Percentiles rank a stretch among this genome's conserved stretches.
Evolutionary conservation across 2,113 vertebrate species (phyloP).

Genomic region (Capreolus pygargus): DNA sequence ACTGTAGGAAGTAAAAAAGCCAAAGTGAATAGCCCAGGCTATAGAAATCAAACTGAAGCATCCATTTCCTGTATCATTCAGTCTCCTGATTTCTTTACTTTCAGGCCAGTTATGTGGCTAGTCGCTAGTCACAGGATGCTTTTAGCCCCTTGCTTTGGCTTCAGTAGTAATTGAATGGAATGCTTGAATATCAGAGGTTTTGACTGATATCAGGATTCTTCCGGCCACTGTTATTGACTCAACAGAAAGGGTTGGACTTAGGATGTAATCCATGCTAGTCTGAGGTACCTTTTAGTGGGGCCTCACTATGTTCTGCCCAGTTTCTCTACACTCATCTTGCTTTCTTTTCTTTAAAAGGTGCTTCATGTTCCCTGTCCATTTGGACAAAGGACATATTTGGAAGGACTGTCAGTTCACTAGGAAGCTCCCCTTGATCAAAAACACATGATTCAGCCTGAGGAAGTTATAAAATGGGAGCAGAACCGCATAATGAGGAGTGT

Average conservation of each 20-base stretch:
- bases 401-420: constrained; percentile 10
- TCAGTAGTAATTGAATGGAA: not conserved
- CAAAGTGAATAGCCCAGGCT: not conserved
- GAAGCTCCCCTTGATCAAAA: constrained; percentile 28
- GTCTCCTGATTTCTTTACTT: not conserved
- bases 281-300: not conserved
- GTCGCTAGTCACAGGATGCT: not conserved
- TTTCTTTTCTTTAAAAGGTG: constrained; percentile 31
- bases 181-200: not conserved
- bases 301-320: constrained; percentile 15
- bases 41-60: not conserved
- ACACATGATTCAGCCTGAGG: not conserved
- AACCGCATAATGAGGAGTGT: not conserved
- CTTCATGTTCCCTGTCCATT: constrained; percentile 12
- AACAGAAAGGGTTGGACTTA: not conserved
- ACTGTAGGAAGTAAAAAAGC: not conserved
- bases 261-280: not conserved
- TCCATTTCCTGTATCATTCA: not conserved
- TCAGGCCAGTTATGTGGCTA: not conserved
- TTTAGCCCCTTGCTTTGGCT: not conserved
- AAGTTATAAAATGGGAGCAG: constrained; percentile 7
- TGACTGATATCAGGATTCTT: not conserved
- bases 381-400: constrained; percentile 32
- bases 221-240: not conserved
- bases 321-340: constrained; percentile 10